A percentile compares a stretch with the other conserved stretches of the same genome.
phyloP scores from a whole-genome alignment of 2,888 invertebrate species.

The Adela reaumurella region DNA sequence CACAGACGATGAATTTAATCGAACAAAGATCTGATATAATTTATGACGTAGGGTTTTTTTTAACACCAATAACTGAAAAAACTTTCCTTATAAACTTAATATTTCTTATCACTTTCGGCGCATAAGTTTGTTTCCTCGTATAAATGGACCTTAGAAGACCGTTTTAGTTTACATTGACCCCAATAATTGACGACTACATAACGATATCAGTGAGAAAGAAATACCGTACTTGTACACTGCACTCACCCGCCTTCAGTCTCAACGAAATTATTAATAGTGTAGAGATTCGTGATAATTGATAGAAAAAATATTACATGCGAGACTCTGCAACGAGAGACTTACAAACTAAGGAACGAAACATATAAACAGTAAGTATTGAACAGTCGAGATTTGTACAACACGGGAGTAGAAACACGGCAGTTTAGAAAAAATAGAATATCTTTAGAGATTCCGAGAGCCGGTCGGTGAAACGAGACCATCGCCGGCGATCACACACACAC shows the following conservation, averaged over 20 bases:
- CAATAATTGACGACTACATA: neutral
- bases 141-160: neutral
- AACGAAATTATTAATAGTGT: neutral
- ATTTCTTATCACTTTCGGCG: neutral
- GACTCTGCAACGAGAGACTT: too few species aligned
- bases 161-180: neutral
- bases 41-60: too few species aligned
- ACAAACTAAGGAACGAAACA: constrained; percentile 14
- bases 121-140: neutral
- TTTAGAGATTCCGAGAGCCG: constrained; percentile 39
- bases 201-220: neutral
- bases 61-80: too few species aligned
- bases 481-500: constrained; percentile 15
- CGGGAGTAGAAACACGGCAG: constrained; percentile 25
- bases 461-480: constrained; percentile 52
- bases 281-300: constrained; percentile 3
- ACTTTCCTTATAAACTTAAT: too few species aligned
- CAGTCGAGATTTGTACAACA: constrained; percentile 42
- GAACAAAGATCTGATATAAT: too few species aligned
- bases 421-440: constrained; percentile 58
- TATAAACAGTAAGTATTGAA: constrained; percentile 44
- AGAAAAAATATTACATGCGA: too few species aligned
- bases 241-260: neutral
- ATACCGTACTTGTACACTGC: neutral
- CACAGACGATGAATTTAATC: too few species aligned